A percentile compares a stretch with the other conserved stretches of the same genome.
These are phyloP conservation scores for Heliconius congener DNA, from an alignment of 1,140 invertebrate genomes.

Conservation along the genomic window DNA sequence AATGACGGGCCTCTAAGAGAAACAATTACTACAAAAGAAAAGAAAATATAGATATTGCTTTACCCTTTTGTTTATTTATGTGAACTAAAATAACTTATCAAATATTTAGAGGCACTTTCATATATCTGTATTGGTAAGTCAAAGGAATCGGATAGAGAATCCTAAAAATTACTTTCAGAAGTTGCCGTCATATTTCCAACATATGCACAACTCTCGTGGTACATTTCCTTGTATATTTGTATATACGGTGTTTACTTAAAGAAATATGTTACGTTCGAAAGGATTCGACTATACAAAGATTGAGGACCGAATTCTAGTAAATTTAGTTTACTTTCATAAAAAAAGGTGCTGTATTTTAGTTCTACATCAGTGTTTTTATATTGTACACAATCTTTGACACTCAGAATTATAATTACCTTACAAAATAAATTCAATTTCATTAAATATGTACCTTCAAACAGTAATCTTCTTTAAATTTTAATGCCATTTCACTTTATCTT, in stretches of 20 bases:
- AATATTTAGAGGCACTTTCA: background rate
- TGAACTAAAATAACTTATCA: constrained; percentile 13
- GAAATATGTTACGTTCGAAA: constrained; percentile 7
- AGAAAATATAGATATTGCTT: background rate
- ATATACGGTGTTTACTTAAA: background rate
- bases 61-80: background rate
- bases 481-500: constrained; percentile 4
- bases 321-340: background rate
- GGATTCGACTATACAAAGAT: background rate
- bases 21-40: background rate
- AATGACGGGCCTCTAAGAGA: background rate
- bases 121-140: constrained; percentile 13
- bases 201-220: constrained; percentile 13
- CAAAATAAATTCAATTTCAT: background rate
- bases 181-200: constrained; percentile 25
- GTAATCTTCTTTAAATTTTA: background rate
- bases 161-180: constrained; percentile 31
- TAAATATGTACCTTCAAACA: background rate
- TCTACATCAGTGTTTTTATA: background rate
- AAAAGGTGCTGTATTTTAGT: background rate
- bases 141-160: constrained; percentile 17
- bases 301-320: background rate
- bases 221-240: constrained; percentile 16
- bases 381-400: background rate
- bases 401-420: background rate